A percentile compares a stretch with the other conserved stretches of the same genome.
These are phyloP conservation scores for Meteorus cinctellus DNA, from an alignment of 2,888 invertebrate genomes.

Conservation along the genomic window DNA sequence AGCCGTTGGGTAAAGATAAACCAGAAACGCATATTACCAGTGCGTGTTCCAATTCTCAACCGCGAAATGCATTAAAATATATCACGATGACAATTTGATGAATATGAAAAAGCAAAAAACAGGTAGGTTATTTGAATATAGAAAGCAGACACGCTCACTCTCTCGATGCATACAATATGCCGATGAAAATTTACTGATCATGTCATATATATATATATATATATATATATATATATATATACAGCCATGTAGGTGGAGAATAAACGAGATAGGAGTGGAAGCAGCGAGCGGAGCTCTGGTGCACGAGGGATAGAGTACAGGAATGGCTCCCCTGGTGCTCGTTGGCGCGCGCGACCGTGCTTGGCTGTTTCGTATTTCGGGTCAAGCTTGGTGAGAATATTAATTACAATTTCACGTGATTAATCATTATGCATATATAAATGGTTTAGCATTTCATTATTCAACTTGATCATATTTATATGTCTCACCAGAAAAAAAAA, in stretches of 20 bases:
- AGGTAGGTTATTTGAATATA: neutral
- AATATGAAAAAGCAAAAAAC: slow-evolving; percentile 43
- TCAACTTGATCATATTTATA: slow-evolving; percentile 9
- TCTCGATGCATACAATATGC: slow-evolving; percentile 18
- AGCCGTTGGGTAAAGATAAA: no score
- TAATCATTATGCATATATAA: slow-evolving; percentile 35
- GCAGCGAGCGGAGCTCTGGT: slow-evolving; percentile 7
- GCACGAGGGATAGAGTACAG: slow-evolving; percentile 35
- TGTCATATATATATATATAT: neutral
- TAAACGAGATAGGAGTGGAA: slow-evolving; percentile 2
- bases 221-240: neutral
- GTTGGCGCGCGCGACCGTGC: slow-evolving; percentile 40
- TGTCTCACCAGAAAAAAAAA: slow-evolving; percentile 1
- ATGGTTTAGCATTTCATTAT: slow-evolving; percentile 18
- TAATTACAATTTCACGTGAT: slow-evolving; percentile 42
- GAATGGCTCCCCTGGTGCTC: slow-evolving; percentile 65
- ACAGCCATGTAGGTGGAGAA: slow-evolving; percentile 27
- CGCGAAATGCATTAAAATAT: neutral
- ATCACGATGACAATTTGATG: slow-evolving; percentile 34
- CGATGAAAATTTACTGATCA: slow-evolving; percentile 49
- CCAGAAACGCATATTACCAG: neutral
- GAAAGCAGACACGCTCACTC: neutral
- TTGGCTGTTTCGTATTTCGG: slow-evolving; percentile 43
- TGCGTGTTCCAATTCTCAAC: slow-evolving; percentile 11
- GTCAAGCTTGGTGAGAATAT: slow-evolving; percentile 44